Conservation (phyloP, 2,113 vertebrate genomes). For the Cyphomyrus plagiostoma region DNA sequence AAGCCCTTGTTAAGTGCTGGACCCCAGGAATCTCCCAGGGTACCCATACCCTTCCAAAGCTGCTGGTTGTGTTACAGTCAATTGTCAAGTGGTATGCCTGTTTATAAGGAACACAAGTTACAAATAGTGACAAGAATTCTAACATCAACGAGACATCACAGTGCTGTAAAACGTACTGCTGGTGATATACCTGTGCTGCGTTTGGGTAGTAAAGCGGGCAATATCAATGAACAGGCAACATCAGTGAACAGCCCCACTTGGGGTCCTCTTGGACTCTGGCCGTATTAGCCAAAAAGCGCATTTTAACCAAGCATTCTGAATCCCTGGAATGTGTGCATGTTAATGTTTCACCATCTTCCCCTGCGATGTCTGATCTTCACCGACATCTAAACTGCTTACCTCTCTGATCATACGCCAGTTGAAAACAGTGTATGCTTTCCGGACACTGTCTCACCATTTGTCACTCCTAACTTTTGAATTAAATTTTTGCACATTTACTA, state of each 20-base stretch:
- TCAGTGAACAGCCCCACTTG: background rate
- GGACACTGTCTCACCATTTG: background rate
- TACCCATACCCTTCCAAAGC: background rate
- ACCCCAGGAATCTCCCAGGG: background rate
- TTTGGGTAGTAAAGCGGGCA: background rate
- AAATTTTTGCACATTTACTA: background rate
- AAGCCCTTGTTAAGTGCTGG: background rate
- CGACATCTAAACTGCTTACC: background rate
- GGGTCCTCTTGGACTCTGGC: background rate
- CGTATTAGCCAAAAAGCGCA: background rate
- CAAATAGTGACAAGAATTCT: background rate
- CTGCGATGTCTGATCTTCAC: background rate
- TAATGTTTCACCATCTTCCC: background rate
- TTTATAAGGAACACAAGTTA: background rate
- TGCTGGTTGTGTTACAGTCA: background rate
- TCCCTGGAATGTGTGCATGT: background rate
- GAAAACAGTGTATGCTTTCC: background rate
- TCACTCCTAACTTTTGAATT: background rate
- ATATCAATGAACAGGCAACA: background rate
- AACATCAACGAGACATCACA: background rate
- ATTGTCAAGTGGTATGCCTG: background rate
- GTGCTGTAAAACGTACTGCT: background rate
- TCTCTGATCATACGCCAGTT: background rate
- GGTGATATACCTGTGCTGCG: background rate
- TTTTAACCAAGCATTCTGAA: background rate